A percentile compares a stretch with the other conserved stretches of the same genome.
These are phyloP conservation scores for Willisornis vidua DNA, from an alignment of 2,113 vertebrate species.

Conservation along the genomic window DNA sequence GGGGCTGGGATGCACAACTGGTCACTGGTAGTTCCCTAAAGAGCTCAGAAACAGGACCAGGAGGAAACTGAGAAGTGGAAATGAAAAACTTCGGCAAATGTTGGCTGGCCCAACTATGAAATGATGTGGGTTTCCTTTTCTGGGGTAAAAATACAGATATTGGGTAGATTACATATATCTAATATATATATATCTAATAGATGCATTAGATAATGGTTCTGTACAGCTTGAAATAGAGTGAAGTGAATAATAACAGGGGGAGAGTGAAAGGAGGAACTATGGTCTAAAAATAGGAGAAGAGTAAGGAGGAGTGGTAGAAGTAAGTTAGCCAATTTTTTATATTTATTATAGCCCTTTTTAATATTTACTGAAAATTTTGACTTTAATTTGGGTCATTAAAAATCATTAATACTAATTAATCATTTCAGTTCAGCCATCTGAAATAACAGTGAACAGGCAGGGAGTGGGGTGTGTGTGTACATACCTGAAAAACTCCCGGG, in stretches of 20 bases:
- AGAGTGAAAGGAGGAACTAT: neutral
- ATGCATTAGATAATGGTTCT: neutral
- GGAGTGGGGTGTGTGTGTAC: neutral
- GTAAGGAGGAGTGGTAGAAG: neutral
- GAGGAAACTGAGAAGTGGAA: slow-evolving; percentile 43
- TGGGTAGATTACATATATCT: neutral
- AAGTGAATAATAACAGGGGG: neutral
- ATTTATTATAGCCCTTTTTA: too few species aligned
- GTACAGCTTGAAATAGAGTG: neutral
- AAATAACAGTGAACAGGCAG: neutral
- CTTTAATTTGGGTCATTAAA: neutral
- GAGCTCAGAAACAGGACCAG: neutral
- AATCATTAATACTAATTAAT: neutral
- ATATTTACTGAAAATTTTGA: neutral
- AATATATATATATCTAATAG: neutral
- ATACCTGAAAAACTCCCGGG: neutral
- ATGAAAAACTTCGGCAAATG: neutral
- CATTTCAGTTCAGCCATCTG: neutral
- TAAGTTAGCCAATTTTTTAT: too few species aligned
- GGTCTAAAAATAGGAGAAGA: neutral
- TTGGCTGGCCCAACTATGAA: neutral
- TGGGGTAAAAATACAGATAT: neutral
- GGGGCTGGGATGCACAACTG: neutral
- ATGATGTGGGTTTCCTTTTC: neutral
- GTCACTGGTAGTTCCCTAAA: slow-evolving; percentile 26